Conservation (phyloP, 2,888 invertebrate genomes). For the Drosophila siamana region DNA sequence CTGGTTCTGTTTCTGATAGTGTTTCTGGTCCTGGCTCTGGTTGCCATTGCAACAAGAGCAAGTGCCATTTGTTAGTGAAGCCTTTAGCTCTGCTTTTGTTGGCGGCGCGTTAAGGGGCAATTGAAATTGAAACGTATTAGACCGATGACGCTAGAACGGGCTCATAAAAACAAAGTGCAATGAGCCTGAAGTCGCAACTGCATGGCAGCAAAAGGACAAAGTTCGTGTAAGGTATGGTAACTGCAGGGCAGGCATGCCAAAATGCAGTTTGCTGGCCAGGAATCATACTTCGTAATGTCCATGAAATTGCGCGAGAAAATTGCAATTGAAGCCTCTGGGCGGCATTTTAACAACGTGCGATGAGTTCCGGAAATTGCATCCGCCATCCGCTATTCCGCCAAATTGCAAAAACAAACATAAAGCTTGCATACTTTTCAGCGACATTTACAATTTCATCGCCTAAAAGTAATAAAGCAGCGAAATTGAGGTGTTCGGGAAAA, state of each 20-base stretch:
- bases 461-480: background rate
- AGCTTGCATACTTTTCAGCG: background rate
- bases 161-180: conserved; percentile 52
- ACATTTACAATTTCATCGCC: background rate
- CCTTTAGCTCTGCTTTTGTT: conserved; percentile 29
- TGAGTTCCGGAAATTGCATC: conserved; percentile 2
- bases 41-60: conserved; percentile 34
- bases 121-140: conserved; percentile 77
- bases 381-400: background rate
- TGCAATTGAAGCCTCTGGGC: conserved; percentile 30
- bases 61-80: conserved; percentile 40
- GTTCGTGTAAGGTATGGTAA: conserved; percentile 48
- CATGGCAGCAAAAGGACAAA: conserved; percentile 38
- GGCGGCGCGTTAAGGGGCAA: conserved; percentile 58
- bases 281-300: conserved; percentile 30
- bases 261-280: conserved; percentile 58
- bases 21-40: conserved; percentile 45
- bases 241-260: conserved; percentile 54
- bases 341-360: conserved; percentile 3
- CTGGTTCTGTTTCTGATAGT: background rate
- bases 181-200: conserved; percentile 25
- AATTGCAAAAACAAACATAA: background rate
- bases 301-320: conserved; percentile 30
- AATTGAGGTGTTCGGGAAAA: background rate
- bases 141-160: conserved; percentile 50